phyloP scores from a whole-genome alignment of 2,888 invertebrate species.

The Drosophila borborema region DNA sequence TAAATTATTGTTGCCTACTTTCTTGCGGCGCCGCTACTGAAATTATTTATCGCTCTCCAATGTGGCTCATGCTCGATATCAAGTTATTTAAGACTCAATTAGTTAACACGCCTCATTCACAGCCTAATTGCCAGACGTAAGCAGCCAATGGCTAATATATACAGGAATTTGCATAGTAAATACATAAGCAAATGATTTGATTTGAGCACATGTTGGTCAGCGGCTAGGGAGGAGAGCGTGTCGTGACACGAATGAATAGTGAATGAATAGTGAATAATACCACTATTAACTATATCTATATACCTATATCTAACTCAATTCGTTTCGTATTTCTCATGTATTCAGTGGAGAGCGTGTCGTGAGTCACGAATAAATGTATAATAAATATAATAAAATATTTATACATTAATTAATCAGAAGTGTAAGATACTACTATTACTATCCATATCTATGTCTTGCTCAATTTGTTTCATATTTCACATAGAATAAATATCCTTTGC shows the following conservation, averaged over 20 bases:
- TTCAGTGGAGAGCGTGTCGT: neutral
- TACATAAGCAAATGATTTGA: constrained; percentile 4
- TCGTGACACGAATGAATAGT: neutral
- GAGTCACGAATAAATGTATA: neutral
- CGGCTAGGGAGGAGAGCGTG: neutral
- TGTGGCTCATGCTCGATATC: constrained; percentile 14
- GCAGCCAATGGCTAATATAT: constrained; percentile 11
- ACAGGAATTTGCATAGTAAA: constrained; percentile 38
- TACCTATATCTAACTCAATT: neutral
- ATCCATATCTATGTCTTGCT: neutral
- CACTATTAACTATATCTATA: neutral
- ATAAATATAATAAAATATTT: too few species aligned
- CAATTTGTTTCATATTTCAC: neutral
- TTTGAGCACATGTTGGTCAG: constrained; percentile 28
- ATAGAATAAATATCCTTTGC: neutral
- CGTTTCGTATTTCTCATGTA: neutral
- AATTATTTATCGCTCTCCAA: constrained; percentile 37
- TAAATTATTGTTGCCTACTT: constrained; percentile 73
- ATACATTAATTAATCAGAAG: too few species aligned
- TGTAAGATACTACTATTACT: too few species aligned
- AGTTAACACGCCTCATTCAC: constrained; percentile 41
- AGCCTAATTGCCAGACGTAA: constrained; percentile 20
- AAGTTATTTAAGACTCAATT: constrained; percentile 43
- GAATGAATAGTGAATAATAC: too few species aligned
- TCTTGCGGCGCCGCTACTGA: constrained; percentile 33